Conservation (phyloP, 2,797 vertebrate species). For the Protosalanx chinensis region DNA sequence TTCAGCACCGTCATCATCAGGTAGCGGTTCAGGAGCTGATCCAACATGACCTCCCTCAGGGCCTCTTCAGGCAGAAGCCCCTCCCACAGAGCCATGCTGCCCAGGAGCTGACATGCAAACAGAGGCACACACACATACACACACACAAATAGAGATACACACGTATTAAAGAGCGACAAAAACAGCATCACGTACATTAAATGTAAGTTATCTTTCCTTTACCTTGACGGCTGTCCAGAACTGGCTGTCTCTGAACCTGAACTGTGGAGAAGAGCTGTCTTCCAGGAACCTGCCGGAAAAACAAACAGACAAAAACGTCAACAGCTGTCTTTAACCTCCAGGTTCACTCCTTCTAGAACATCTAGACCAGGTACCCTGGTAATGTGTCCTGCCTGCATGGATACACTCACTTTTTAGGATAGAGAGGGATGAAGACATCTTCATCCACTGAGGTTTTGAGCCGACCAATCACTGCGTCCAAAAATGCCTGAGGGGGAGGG, state of each 20-base stretch:
- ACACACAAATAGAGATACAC: not conserved
- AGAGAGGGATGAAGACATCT: constrained; percentile 90
- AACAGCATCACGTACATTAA: not conserved
- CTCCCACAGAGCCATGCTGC: constrained; percentile 84
- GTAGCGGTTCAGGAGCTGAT: constrained; percentile 87
- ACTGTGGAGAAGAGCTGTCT: constrained; percentile 73
- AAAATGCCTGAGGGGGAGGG: constrained; percentile 71
- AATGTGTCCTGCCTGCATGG: not conserved
- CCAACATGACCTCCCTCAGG: constrained; percentile 81
- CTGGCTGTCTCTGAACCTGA: constrained; percentile 80
- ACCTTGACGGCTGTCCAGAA: constrained; percentile 93
- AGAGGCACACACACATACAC: not conserved
- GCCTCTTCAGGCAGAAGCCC: constrained; percentile 75
- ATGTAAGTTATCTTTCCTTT: constrained; percentile 1
- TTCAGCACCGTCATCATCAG: constrained; percentile 81
- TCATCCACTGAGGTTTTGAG: constrained; percentile 87
- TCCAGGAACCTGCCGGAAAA: constrained; percentile 69
- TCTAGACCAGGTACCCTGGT: not conserved
- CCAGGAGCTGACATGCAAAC: constrained; percentile 74
- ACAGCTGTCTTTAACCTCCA: not conserved
- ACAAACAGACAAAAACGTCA: constrained; percentile 4
- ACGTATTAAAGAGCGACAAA: not conserved
- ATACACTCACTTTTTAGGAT: constrained; percentile 80
- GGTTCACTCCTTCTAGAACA: not conserved
- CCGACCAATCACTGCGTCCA: constrained; percentile 70